phyloP scores from a whole-genome alignment of 1,140 invertebrate genomes.

The Bombyx mandarina region DNA sequence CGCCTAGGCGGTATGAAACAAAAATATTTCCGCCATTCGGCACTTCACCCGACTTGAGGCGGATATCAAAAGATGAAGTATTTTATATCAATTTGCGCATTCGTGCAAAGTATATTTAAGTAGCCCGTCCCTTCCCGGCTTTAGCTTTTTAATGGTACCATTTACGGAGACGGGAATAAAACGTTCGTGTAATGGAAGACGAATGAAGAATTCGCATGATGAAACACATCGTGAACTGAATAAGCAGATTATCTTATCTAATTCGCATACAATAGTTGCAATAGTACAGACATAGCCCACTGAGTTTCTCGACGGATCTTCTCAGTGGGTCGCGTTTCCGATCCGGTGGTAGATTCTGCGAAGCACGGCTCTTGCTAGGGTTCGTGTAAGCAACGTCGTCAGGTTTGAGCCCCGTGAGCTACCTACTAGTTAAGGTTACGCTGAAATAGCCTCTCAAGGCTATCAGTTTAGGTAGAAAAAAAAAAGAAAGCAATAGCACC shows the following conservation, averaged over 20 bases:
- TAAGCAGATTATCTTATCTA: not conserved
- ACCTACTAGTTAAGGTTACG: too few relatives aligned
- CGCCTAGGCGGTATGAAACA: not conserved
- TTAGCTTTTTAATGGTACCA: slow-evolving; percentile 58
- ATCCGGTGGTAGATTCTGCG: too few relatives aligned
- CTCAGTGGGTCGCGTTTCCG: too few relatives aligned
- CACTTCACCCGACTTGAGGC: slow-evolving; percentile 7
- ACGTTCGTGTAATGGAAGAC: slow-evolving; percentile 40
- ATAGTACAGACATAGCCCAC: too few relatives aligned
- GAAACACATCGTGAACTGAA: not conserved
- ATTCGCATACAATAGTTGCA: too few relatives aligned
- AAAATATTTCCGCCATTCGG: slow-evolving; percentile 10
- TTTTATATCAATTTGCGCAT: slow-evolving; percentile 65
- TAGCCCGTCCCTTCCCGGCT: slow-evolving; percentile 32
- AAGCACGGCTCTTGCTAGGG: too few relatives aligned
- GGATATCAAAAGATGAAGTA: slow-evolving; percentile 49
- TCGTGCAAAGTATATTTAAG: slow-evolving; percentile 64
- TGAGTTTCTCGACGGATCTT: too few relatives aligned
- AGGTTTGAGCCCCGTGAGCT: too few relatives aligned
- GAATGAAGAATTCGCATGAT: slow-evolving; percentile 28
- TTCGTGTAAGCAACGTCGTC: too few relatives aligned
- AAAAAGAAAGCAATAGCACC: too few relatives aligned
- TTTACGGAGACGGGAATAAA: slow-evolving; percentile 46
- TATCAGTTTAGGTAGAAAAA: too few relatives aligned
- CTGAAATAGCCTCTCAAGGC: too few relatives aligned